Base-by-base conservation (phyloP, 1,140 invertebrate genomes). In the Ectropis grisescens region DNA sequence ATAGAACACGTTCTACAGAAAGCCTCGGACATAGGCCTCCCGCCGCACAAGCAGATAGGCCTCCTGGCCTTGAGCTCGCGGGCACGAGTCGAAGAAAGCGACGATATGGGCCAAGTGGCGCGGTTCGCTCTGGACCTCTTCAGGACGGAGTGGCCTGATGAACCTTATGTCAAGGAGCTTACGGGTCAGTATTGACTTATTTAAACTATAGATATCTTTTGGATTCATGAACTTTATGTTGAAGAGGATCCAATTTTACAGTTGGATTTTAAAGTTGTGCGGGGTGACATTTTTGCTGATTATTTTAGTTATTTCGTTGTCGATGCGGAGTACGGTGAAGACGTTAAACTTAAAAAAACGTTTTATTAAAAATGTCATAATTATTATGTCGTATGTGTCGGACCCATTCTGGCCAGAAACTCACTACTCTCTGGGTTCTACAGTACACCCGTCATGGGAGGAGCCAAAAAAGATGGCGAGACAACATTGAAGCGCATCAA, bases 21-120 rank as follows among this genome's bases (percentile, higher is more conserved):
- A 26, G 55, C 57, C 2, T 15, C 40, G 1, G 35, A 33, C 10
- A 37, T 35, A n/a, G 51, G 55, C 1, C 44, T 75, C 3, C 38
- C 61, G 16, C 51, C 67, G 14, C 59, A 61, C 49, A 41, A 38
- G 15, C 65, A 59, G 40, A 45, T 69, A 2, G 41, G 38, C 1
- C 47, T 69, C 16, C 31, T 65, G 25, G 33, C 67, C n/a, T 43
- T 71, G n/a, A 44, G 55, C 36, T 40, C 43, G 28, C 37, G 37
- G 28, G 13, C 40, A 11, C 30, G 16, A 6, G 19, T 42, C 1
- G 39, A 37, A 6, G 34, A 42, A 24, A 30, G 29, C n/a, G 43
- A 29, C 22, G 60, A 59, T 12, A 11, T 56, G 38, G 14, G 29
- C 3, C 43, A 58, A 7, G 33, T 61, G 0, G 59, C 58, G 11